These are phyloP conservation scores for Ephydatia muelleri DNA, from an alignment of 37 sponge, comb jelly and placozoan genomes.

Conservation along the genomic window DNA sequence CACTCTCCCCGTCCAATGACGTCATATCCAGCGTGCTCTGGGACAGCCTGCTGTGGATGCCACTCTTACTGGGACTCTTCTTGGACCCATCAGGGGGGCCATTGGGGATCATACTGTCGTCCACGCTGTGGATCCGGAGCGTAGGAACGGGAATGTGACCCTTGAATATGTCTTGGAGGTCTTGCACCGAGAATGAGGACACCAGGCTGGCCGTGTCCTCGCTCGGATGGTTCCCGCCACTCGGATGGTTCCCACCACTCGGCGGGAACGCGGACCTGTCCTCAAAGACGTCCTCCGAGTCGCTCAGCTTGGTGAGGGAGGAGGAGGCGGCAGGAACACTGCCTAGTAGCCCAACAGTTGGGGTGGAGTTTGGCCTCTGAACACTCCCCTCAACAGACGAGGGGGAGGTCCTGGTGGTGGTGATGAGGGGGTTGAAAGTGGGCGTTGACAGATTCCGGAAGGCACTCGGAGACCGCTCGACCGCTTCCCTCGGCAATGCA, in stretches of 20 bases:
- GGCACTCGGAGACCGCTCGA: too few species aligned
- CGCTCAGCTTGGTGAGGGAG: neutral
- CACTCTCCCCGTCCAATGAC: too few species aligned
- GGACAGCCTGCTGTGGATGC: neutral
- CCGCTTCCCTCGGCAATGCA: too few species aligned
- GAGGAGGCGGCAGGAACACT: neutral
- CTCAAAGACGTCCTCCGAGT: neutral
- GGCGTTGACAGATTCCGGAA: too few species aligned
- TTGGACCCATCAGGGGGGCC: neutral
- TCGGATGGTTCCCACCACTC: neutral
- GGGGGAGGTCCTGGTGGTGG: neutral
- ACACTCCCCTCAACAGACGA: neutral
- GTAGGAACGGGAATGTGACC: neutral
- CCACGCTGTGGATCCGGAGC: slow-evolving; percentile 14
- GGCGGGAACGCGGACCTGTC: neutral
- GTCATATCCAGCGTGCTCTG: neutral
- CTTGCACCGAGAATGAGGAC: slow-evolving; percentile 39
- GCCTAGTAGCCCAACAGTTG: neutral
- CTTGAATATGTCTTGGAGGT: slow-evolving; percentile 42
- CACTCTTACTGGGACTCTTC: neutral
- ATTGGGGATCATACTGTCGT: neutral
- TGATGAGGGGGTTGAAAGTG: too few species aligned
- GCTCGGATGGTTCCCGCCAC: neutral
- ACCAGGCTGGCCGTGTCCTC: neutral
- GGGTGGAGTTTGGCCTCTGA: neutral